These are phyloP conservation scores for Harpagus bidentatus DNA, from an alignment of 2,113 vertebrate genomes.

Conservation along the genomic window DNA sequence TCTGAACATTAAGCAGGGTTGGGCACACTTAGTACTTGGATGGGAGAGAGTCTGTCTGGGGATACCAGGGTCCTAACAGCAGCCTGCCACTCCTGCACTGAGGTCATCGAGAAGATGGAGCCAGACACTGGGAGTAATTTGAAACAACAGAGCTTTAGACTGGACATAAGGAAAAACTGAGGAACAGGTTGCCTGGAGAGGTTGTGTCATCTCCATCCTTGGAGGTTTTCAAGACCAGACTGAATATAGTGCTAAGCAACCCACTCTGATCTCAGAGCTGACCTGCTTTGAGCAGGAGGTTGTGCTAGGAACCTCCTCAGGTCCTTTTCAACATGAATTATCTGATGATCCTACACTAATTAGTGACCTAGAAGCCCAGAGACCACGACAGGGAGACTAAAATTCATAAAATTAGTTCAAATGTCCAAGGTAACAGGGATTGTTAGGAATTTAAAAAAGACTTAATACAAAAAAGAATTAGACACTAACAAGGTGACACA, in stretches of 20 bases:
- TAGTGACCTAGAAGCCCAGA: background rate
- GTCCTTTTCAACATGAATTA: background rate
- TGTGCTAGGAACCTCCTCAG: background rate
- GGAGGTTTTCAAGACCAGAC: background rate
- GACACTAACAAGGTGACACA: background rate
- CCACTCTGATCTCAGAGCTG: background rate
- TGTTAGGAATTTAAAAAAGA: background rate
- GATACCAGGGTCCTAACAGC: background rate
- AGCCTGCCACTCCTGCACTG: background rate
- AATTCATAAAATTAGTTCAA: background rate
- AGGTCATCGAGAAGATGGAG: rapidly evolving
- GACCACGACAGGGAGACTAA: background rate
- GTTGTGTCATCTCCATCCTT: background rate
- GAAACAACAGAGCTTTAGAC: background rate
- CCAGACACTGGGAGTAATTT: background rate
- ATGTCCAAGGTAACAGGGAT: background rate
- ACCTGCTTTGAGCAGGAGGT: background rate
- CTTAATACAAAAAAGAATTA: background rate
- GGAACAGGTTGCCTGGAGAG: background rate
- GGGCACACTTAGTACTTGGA: background rate
- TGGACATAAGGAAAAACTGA: background rate
- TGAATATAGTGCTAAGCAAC: background rate
- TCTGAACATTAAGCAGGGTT: background rate
- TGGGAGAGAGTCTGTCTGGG: background rate
- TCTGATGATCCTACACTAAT: background rate